Evolutionary conservation across 2,888 invertebrate species (phyloP).

Genomic region (Aricia artaxerxes): DNA sequence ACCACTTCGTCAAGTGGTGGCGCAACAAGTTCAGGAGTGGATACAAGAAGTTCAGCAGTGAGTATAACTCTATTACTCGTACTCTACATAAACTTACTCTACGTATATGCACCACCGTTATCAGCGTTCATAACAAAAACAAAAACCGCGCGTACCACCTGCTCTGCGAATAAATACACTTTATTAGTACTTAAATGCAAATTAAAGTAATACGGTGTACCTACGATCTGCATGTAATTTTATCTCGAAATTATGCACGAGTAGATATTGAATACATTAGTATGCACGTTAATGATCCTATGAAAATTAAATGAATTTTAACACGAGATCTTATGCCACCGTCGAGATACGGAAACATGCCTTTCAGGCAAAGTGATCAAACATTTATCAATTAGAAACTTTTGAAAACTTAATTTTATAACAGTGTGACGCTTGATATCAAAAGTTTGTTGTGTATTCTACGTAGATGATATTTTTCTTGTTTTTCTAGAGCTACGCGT

Average conservation of each 20-base stretch:
- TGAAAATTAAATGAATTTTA: slow-evolving; percentile 12
- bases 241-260: slow-evolving; percentile 4
- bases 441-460: not conserved
- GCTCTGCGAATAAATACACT: not conserved
- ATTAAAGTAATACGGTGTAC: slow-evolving; percentile 3
- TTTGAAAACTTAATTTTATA: not conserved
- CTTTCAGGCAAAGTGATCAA: not conserved
- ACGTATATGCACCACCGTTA: not conserved
- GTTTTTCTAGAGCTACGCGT: not conserved
- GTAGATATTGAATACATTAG: slow-evolving; percentile 18
- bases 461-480: not conserved
- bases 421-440: not conserved
- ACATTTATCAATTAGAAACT: not conserved
- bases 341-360: not conserved
- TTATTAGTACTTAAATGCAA: slow-evolving; percentile 21
- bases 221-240: slow-evolving; percentile 7
- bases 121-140: slow-evolving; percentile 15
- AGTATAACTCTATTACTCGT: slow-evolving; percentile 49
- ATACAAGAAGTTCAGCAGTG: slow-evolving; percentile 87
- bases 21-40: slow-evolving; percentile 87
- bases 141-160: not conserved
- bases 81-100: not conserved
- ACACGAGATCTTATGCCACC: not conserved
- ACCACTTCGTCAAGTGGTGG: slow-evolving; percentile 88
- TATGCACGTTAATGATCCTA: not conserved